Evolutionary conservation across 2,888 invertebrate species (phyloP).

Genomic region (Notodonta ziczac): DNA sequence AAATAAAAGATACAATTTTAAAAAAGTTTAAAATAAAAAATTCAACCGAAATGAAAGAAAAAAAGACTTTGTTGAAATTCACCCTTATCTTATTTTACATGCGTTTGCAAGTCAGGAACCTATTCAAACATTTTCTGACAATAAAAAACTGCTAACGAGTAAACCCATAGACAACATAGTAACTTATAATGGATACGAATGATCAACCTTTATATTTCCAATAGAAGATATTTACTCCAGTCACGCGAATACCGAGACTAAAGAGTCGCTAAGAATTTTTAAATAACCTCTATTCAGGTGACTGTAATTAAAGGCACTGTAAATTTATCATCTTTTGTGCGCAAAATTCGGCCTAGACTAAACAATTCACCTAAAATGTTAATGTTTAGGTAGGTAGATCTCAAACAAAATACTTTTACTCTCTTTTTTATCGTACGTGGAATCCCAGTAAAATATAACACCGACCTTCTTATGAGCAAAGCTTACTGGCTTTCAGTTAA

Average conservation of each 20-base stretch:
- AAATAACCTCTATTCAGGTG: conserved; percentile 23
- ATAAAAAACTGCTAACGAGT: neutral
- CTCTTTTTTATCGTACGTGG: neutral
- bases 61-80: no score
- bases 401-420: neutral
- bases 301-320: conserved; percentile 28
- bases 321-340: conserved; percentile 39
- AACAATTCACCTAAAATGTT: conserved; percentile 22
- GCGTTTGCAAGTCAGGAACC: no score
- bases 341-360: conserved; percentile 8
- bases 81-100: no score
- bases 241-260: conserved; percentile 28
- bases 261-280: conserved; percentile 20
- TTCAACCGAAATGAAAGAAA: no score
- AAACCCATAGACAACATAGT: conserved; percentile 8
- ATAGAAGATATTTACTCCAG: conserved; percentile 25
- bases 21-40: no score
- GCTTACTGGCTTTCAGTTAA: neutral
- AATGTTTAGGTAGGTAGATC: neutral
- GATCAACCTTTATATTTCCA: conserved; percentile 22
- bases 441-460: neutral
- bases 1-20: no score
- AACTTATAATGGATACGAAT: conserved; percentile 22
- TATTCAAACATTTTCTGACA: no score
- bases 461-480: neutral